Evolutionary conservation across 2,888 invertebrate species (phyloP), one percentile per base, ranked within the genome.

Genomic region (Incurvaria masculella): DNA sequence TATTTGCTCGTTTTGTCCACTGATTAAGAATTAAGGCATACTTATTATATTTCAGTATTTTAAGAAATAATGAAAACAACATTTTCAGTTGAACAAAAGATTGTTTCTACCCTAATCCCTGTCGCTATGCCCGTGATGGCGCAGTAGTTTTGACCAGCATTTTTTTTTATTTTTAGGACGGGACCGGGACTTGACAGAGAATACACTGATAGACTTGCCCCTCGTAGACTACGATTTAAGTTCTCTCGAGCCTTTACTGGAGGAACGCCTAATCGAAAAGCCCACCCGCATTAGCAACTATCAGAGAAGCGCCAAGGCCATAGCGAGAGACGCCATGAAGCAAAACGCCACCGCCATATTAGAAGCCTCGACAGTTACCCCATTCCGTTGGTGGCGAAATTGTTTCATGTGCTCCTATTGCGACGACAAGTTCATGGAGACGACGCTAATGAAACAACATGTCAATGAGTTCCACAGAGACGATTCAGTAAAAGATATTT

Each of bases 81-180:
- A n/a, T n/a, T n/a, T n/a, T n/a, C n/a, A n/a, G n/a, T n/a, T n/a
- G n/a, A n/a, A n/a, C n/a, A n/a, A n/a, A n/a, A n/a, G n/a, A n/a
- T n/a, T n/a, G n/a, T n/a, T n/a, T n/a, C n/a, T n/a, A n/a, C n/a
- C n/a, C n/a, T n/a, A n/a, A n/a, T n/a, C n/a, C n/a, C n/a, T n/a
- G n/a, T n/a, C n/a, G n/a, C n/a, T n/a, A n/a, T n/a, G n/a, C n/a
- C n/a, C n/a, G 17, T 41, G 19, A 42, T 42, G 23, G 39, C 17
- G 41, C 11, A 52, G n/a, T 21, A 18, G 21, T 21, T 21, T 10
- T 21, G 20, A 21, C 11, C 21, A 20, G 46, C 10, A 19, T 5
- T 18, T n/a, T 71, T 75, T 75, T 75, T 66, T 74, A 69, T 76
- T 76, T 76, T 71, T 76, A 76, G 76, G 76, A 61, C 54, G 50